phyloP scores from a whole-genome alignment of 2,113 vertebrate genomes.

The Hippocampus zosterae region DNA sequence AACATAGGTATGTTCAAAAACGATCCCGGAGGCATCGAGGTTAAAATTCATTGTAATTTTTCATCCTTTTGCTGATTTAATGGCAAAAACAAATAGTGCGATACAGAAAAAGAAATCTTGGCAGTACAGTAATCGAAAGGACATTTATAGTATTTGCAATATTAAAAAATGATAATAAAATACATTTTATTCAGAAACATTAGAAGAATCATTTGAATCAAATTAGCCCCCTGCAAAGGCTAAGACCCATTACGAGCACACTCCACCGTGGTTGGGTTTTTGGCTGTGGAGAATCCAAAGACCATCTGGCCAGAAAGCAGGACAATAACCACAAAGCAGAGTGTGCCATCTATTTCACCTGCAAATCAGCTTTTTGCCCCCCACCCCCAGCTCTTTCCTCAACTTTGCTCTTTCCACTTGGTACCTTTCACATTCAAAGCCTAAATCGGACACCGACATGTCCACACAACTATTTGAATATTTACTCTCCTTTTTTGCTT shows the following conservation, averaged over 20 bases:
- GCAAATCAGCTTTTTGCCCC: constrained; percentile 85
- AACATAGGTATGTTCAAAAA: background rate
- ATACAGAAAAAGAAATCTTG: background rate
- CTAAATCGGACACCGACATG: constrained; percentile 30
- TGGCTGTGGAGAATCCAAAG: constrained; percentile 66
- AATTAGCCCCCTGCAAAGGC: constrained; percentile 40
- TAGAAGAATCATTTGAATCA: constrained; percentile 20
- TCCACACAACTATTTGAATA: constrained; percentile 19
- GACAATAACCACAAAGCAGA: constrained; percentile 85
- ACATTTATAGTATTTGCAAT: background rate
- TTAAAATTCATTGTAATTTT: background rate
- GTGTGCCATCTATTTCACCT: constrained; percentile 94
- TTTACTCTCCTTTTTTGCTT: constrained; percentile 19
- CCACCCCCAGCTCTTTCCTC: constrained; percentile 55
- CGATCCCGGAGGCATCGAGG: background rate
- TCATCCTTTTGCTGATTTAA: background rate
- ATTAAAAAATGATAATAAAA: background rate
- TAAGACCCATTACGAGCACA: constrained; percentile 19
- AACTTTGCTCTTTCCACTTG: constrained; percentile 55
- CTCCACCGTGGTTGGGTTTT: constrained; percentile 20
- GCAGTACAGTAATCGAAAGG: background rate
- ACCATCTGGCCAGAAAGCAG: constrained; percentile 87
- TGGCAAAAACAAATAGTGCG: background rate
- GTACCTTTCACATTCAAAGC: constrained; percentile 44
- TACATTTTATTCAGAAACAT: background rate